Evolutionary conservation across 2,113 vertebrate species (phyloP).

Genomic region (Ctenomys sociabilis): DNA sequence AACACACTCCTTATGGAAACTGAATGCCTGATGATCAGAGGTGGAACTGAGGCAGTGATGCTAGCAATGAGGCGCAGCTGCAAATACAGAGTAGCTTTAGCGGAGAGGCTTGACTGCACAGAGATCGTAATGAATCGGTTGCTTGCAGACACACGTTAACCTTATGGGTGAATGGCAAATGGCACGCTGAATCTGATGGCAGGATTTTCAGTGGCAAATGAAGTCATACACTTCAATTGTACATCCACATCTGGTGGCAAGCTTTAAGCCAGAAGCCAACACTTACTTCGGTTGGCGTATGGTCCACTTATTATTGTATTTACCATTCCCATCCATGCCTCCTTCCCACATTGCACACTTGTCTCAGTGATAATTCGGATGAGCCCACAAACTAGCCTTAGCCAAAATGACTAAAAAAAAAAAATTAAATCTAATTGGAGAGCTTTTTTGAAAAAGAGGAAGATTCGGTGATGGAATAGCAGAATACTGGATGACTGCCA

Average conservation of each 20-base stretch:
- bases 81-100: neutral
- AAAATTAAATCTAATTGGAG: neutral
- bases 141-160: neutral
- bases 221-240: neutral
- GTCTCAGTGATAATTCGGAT: neutral
- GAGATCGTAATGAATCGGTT: neutral
- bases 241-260: neutral
- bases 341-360: neutral
- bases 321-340: neutral
- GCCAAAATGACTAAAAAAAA: neutral
- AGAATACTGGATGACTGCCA: neutral
- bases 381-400: neutral
- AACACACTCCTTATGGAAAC: neutral
- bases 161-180: neutral
- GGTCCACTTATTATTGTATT: neutral
- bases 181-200: neutral
- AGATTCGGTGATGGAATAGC: neutral
- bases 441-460: neutral
- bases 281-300: neutral
- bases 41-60: neutral
- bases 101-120: neutral
- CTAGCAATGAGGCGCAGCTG: neutral
- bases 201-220: neutral
- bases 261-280: neutral
- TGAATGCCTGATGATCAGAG: neutral